A percentile compares a stretch with the other conserved stretches of the same genome.
Evolutionary conservation across 2,797 vertebrate genomes (phyloP).

Genomic region (Phalanger gymnotis): DNA sequence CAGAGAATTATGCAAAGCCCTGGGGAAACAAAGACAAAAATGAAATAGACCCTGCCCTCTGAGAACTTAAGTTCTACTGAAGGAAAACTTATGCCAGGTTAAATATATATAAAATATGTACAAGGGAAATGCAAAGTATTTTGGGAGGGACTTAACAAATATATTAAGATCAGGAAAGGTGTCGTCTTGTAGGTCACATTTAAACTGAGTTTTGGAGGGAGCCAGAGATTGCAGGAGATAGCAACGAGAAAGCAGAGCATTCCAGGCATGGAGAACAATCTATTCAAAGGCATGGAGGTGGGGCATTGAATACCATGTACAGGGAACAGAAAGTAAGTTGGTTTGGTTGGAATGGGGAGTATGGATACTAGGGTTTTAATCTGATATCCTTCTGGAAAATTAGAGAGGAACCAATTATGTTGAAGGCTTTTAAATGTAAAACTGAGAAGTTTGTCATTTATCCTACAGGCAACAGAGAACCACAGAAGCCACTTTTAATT

Average conservation of each 20-base stretch:
- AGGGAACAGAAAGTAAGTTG: not conserved
- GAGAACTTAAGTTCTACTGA: not conserved
- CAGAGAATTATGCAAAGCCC: not conserved
- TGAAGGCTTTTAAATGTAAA: not conserved
- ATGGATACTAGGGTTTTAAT: not conserved
- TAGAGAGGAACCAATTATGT: not conserved
- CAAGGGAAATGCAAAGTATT: not conserved
- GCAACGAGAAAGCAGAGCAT: not conserved
- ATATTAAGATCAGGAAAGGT: not conserved
- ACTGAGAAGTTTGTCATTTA: not conserved
- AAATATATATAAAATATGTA: not conserved
- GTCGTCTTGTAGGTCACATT: not conserved
- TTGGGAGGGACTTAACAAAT: not conserved
- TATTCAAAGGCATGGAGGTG: not conserved
- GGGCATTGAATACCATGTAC: not conserved
- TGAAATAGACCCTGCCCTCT: not conserved
- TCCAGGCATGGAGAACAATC: not conserved
- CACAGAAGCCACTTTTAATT: not conserved
- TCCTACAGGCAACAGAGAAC: not conserved
- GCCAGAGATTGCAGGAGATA: not conserved
- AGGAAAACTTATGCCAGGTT: not conserved
- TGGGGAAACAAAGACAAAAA: not conserved
- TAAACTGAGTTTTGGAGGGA: not conserved
- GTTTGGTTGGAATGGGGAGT: not conserved
- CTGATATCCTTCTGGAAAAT: not conserved